A percentile compares a stretch with the other conserved stretches of the same genome.
Evolutionary conservation across 2,113 vertebrate species (phyloP).

Genomic region (Hypomesus transpacificus): DNA sequence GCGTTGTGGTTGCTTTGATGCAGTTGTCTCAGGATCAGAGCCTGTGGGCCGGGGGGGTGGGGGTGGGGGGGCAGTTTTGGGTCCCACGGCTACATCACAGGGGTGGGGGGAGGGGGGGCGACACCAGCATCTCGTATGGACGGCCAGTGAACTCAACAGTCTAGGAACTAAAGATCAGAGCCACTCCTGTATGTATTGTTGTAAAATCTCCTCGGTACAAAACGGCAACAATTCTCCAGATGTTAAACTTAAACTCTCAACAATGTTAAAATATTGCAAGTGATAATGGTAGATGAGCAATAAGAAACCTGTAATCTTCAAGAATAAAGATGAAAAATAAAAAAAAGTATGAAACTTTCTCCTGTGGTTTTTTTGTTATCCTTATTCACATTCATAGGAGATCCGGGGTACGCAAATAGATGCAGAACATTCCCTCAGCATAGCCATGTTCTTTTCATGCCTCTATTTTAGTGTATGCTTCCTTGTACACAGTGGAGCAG

Average conservation of each 20-base stretch:
- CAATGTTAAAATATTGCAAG: constrained; percentile 87
- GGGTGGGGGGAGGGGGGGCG: constrained; percentile 64
- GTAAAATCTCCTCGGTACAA: constrained; percentile 75
- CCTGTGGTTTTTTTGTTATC: too few species aligned
- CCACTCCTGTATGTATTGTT: constrained; percentile 77
- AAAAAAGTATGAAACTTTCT: constrained; percentile 24
- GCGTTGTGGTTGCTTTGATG: constrained; percentile 49
- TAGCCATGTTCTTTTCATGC: too few species aligned
- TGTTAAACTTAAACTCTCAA: constrained; percentile 77
- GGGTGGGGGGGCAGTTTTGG: constrained; percentile 23
- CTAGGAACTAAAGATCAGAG: constrained; percentile 63
- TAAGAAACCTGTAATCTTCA: constrained; percentile 95
- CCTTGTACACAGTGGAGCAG: background rate
- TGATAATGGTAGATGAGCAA: constrained; percentile 98
- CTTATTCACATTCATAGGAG: too few species aligned
- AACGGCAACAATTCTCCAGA: constrained; percentile 64
- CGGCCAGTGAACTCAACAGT: constrained; percentile 55
- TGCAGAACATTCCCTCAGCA: too few species aligned
- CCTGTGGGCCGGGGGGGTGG: constrained; percentile 39
- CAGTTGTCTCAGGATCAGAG: constrained; percentile 64
- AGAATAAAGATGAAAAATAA: constrained; percentile 75
- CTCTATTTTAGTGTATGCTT: background rate
- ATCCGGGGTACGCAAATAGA: too few species aligned
- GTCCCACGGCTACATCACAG: constrained; percentile 40
- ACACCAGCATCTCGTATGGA: constrained; percentile 84